phyloP scores from a whole-genome alignment of 2,113 vertebrate genomes.

The Nesospiza acunhae region DNA sequence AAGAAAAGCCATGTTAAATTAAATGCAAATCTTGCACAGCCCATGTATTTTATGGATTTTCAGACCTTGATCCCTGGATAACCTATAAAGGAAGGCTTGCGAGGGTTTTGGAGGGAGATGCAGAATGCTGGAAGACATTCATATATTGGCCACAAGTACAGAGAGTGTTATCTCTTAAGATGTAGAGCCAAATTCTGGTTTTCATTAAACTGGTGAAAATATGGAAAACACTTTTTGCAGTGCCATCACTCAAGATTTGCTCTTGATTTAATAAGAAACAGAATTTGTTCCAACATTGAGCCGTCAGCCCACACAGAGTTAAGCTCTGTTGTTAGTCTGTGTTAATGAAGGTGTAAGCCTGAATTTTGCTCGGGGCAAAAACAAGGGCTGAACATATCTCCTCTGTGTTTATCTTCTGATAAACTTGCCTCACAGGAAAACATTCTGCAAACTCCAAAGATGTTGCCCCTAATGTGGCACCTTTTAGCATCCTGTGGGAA shows the following conservation, averaged over 20 bases:
- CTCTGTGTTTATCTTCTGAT: neutral
- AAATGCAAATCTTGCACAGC: neutral
- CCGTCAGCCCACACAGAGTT: neutral
- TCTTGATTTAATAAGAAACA: neutral
- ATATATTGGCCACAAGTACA: constrained; percentile 6
- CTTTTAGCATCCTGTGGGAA: neutral
- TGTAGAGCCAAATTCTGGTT: constrained; percentile 31
- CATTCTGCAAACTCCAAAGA: neutral
- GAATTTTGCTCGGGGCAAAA: neutral
- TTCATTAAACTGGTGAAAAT: constrained; percentile 23
- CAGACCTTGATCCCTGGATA: constrained; percentile 45
- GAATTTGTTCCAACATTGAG: neutral
- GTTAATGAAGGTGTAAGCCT: neutral
- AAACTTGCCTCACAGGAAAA: too few species aligned
- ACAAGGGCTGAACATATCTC: neutral
- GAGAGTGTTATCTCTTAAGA: constrained; percentile 39
- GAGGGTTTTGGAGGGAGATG: neutral
- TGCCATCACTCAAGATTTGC: neutral
- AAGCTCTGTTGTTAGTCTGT: neutral
- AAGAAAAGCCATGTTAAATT: neutral
- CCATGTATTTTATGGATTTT: neutral
- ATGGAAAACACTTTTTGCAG: neutral
- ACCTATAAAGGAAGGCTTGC: neutral
- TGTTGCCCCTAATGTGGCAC: neutral
- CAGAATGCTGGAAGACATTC: constrained; percentile 38